phyloP scores from a whole-genome alignment of 2,797 vertebrate species.

The Dicrostonyx torquatus region DNA sequence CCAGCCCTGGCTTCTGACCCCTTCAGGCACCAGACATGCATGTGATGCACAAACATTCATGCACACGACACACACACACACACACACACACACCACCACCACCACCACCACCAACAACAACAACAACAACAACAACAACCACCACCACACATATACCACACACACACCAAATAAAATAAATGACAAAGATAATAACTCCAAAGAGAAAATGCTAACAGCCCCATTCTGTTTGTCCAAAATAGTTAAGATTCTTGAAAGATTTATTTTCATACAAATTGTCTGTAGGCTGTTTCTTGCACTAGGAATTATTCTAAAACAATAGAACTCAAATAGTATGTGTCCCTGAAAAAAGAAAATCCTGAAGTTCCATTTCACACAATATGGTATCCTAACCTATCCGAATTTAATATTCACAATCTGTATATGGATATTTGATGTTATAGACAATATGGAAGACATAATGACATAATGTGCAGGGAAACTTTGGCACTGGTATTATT shows the following conservation, averaged over 20 bases:
- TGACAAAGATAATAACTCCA: neutral
- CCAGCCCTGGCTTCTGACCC: neutral
- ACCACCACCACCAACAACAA: neutral
- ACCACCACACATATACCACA: neutral
- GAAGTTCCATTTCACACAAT: neutral
- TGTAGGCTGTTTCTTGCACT: neutral
- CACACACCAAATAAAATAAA: neutral
- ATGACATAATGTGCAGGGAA: constrained; percentile 9
- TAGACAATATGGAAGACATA: neutral
- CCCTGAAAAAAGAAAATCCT: neutral
- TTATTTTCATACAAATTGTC: neutral
- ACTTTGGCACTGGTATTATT: neutral
- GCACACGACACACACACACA: neutral
- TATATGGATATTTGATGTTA: neutral
- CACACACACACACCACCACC: neutral
- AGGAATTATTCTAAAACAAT: constrained; percentile 32
- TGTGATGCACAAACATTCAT: neutral
- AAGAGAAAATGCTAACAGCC: neutral
- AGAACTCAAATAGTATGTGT: neutral
- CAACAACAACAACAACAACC: no score
- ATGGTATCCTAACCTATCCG: neutral
- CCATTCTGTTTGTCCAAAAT: constrained; percentile 39
- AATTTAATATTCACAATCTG: constrained; percentile 29
- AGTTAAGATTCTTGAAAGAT: constrained; percentile 6
- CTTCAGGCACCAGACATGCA: neutral